Percentiles rank a stretch among this genome's conserved stretches.
Conservation (phyloP, 2,797 vertebrate species). For the Glossophaga mutica region DNA sequence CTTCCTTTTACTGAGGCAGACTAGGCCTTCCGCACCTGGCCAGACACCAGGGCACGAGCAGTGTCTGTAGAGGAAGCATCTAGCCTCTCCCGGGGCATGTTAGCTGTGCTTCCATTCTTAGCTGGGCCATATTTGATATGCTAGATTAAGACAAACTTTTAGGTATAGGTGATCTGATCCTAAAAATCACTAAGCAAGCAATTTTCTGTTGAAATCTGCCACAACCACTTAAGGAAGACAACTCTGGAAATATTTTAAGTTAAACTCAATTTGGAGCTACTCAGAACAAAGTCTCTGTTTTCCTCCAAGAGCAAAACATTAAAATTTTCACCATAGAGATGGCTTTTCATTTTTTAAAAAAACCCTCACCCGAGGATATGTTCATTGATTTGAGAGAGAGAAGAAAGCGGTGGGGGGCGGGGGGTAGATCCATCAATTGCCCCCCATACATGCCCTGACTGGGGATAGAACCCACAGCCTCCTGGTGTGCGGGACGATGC, state of each 20-base stretch:
- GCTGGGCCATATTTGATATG: not conserved
- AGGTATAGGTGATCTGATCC: not conserved
- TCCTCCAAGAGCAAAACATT: not conserved
- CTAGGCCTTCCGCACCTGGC: not conserved
- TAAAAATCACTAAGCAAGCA: not conserved
- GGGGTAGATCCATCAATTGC: not conserved
- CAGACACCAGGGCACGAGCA: not conserved
- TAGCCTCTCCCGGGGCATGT: not conserved
- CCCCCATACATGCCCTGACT: too few species aligned
- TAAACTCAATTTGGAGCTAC: not conserved
- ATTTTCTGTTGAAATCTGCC: not conserved
- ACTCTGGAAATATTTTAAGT: not conserved
- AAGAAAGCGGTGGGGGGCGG: too few species aligned
- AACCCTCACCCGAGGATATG: not conserved
- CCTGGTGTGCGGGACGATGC: not conserved
- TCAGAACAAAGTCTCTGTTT: not conserved
- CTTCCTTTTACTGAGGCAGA: not conserved
- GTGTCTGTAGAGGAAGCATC: not conserved
- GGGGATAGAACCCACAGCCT: not conserved
- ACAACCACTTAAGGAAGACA: not conserved
- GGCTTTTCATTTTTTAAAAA: not conserved
- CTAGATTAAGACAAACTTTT: not conserved
- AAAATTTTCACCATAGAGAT: not conserved
- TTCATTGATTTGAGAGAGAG: not conserved
- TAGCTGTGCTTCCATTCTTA: not conserved